Conservation (phyloP, 2,113 vertebrate genomes). For the Phycodurus eques region DNA sequence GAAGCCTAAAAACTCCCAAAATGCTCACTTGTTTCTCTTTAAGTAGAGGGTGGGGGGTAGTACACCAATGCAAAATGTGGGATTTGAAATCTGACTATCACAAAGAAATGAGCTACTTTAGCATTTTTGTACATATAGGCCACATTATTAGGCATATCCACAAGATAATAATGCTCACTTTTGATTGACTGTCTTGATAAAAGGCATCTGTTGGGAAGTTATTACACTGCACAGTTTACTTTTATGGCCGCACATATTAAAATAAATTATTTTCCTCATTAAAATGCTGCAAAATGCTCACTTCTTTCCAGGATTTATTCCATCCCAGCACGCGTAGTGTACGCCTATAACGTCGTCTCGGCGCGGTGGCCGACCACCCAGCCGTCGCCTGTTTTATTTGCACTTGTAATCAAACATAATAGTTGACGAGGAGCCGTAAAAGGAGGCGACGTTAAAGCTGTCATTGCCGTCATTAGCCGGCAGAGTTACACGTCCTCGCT, state of each 20-base stretch:
- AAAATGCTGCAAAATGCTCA: neutral
- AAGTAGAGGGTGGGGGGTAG: neutral
- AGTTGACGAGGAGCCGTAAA: constrained; percentile 8
- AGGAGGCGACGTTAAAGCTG: constrained; percentile 7
- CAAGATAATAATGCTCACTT: neutral
- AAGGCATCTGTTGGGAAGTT: neutral
- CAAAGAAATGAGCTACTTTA: neutral
- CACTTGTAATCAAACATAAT: constrained; percentile 8
- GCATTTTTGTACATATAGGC: neutral
- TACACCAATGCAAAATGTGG: neutral
- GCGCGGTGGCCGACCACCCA: neutral
- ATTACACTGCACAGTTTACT: neutral
- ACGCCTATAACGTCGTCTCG: neutral
- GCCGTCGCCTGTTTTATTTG: constrained; percentile 7
- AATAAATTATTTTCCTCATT: neutral
- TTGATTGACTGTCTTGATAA: neutral
- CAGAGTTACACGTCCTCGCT: constrained; percentile 5
- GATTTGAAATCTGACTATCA: too few species aligned
- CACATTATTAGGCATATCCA: neutral
- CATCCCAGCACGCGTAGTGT: too few species aligned
- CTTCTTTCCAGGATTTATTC: neutral
- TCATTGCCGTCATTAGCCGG: constrained; percentile 2
- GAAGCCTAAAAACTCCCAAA: neutral
- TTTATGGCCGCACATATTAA: neutral
- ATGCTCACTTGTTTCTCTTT: neutral